A percentile compares a stretch with the other conserved stretches of the same genome.
phyloP scores from a whole-genome alignment of 1,140 invertebrate genomes.

The Trichomalopsis sarcophagae region DNA sequence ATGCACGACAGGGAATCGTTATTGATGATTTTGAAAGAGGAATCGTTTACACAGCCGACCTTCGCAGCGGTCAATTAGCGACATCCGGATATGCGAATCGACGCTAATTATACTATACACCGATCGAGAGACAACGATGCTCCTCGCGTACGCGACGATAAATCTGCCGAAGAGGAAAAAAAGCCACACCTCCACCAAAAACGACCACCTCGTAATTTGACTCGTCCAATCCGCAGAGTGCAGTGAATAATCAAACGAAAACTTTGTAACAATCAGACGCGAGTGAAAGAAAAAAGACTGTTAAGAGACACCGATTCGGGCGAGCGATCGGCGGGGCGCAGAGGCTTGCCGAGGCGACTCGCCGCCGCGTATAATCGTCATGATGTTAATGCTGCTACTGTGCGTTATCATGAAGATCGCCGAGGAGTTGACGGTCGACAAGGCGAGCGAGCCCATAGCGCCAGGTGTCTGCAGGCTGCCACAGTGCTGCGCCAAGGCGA shows the following conservation, averaged over 20 bases:
- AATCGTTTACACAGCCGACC: too few relatives aligned
- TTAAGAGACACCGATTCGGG: not conserved
- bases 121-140: not conserved
- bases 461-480: not conserved
- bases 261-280: too few relatives aligned
- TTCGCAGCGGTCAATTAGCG: not conserved
- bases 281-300: not conserved
- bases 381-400: constrained; percentile 73
- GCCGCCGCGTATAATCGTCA: constrained; percentile 41
- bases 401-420: constrained; percentile 75
- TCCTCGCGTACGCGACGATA: too few relatives aligned
- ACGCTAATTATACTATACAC: not conserved
- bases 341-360: constrained; percentile 19
- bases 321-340: not conserved
- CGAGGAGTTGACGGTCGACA: constrained; percentile 57
- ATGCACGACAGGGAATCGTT: too few relatives aligned
- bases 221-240: too few relatives aligned
- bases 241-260: too few relatives aligned
- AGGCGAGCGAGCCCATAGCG: not conserved
- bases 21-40: too few relatives aligned
- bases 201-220: not conserved
- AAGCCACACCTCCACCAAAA: too few relatives aligned
- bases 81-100: not conserved
- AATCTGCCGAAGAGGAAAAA: too few relatives aligned
- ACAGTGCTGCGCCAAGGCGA: not conserved